These are phyloP conservation scores for Oncorhynchus masou DNA, from an alignment of 2,113 vertebrate genomes.

Conservation along the genomic window DNA sequence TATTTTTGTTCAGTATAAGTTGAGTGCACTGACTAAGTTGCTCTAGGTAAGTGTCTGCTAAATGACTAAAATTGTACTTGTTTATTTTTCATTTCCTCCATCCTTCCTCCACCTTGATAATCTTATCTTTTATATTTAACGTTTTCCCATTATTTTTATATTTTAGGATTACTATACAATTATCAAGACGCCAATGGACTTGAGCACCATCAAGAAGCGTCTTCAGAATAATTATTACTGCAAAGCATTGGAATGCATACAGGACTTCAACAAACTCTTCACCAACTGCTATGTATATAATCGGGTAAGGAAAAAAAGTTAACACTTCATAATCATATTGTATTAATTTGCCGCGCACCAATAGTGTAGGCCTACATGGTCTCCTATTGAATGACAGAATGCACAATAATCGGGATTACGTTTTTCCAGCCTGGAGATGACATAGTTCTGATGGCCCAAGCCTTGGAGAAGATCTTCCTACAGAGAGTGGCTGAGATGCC, in stretches of 20 bases:
- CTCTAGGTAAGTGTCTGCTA: too few species aligned
- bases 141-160: not conserved
- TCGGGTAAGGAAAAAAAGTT: conserved; percentile 69
- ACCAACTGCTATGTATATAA: conserved; percentile 93
- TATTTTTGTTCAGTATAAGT: too few species aligned
- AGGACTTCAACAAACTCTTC: conserved; percentile 91
- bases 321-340: too few species aligned
- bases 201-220: conserved; percentile 87
- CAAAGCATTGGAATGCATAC: conserved; percentile 82
- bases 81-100: too few species aligned
- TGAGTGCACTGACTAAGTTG: too few species aligned
- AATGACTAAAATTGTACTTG: too few species aligned
- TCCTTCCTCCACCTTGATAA: not conserved
- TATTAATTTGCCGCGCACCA: too few species aligned
- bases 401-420: too few species aligned
- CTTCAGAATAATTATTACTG: conserved; percentile 89
- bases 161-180: conserved; percentile 92
- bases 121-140: not conserved
- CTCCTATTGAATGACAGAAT: too few species aligned
- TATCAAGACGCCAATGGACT: conserved; percentile 90
- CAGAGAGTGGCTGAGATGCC: conserved; percentile 88
- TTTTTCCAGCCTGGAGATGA: conserved; percentile 85
- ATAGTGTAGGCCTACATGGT: too few species aligned
- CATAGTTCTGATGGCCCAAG: conserved; percentile 90
- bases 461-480: conserved; percentile 85